Evolutionary conservation across 2,888 invertebrate genomes (phyloP).

Genomic region (Cephus pulcher): DNA sequence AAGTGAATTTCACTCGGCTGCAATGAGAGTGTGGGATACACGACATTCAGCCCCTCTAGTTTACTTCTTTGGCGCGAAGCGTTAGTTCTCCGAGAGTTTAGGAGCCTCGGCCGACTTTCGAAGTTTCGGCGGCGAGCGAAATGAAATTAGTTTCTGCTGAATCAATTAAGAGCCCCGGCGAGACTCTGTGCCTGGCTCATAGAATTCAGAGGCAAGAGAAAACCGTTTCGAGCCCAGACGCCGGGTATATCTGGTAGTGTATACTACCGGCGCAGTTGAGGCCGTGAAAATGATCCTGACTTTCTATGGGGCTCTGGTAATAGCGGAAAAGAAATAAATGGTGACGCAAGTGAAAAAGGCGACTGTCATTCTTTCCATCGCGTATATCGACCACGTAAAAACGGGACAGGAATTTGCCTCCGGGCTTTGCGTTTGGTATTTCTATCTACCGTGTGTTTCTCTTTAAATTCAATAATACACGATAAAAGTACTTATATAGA

Average conservation of each 20-base stretch:
- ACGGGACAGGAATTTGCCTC: not conserved
- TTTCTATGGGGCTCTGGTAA: no score
- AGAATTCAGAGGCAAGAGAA: not conserved
- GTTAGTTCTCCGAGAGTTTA: not conserved
- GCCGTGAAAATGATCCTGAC: not conserved
- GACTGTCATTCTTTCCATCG: not conserved
- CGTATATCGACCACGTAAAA: not conserved
- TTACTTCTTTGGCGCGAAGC: not conserved
- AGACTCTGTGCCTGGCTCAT: constrained; percentile 15
- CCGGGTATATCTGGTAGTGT: not conserved
- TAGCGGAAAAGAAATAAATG: not conserved
- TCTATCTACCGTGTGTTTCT: not conserved
- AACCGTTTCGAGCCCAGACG: not conserved
- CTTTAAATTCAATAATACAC: constrained; percentile 13
- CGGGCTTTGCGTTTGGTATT: no score
- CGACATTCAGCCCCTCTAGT: not conserved
- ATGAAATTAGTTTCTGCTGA: constrained; percentile 61
- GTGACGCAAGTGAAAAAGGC: not conserved
- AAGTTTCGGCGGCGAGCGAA: constrained; percentile 48
- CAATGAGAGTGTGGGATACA: not conserved
- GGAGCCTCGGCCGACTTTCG: constrained; percentile 30
- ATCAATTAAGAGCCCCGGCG: constrained; percentile 55
- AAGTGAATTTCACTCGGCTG: not conserved
- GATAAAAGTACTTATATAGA: constrained; percentile 7
- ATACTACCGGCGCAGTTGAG: not conserved